Base-by-base conservation (phyloP, 2,797 vertebrate genomes). In the Macroramphosus scolopax region DNA sequence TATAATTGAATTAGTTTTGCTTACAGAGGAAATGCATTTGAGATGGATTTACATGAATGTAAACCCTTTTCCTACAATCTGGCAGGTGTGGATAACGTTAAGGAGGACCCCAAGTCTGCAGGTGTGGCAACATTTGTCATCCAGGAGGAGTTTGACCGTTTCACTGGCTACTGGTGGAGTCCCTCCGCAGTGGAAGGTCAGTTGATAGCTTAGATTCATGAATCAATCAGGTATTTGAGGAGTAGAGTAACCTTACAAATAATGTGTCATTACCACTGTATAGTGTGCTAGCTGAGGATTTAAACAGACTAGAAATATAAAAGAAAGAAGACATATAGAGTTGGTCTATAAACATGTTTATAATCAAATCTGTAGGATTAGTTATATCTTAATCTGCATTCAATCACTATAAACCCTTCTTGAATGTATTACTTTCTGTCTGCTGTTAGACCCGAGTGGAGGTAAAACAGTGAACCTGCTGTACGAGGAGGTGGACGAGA, bases 91-190 rank as follows among this genome's bases (percentile, higher is more conserved):
- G 92, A 94, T 78, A 96, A 88, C 5, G 92, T 98, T 32, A 91
- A 96, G 8, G 94, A 98, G 1, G 95, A 98, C 77, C 93, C 95
- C 26, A 96, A 90, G 57, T 98, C 95, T 40, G 96, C 96, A 2
- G 96, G 96, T 0, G 92, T 98, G 3, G 96, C 96, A 70, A 98
- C 96, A 0, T 98, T 98, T 50, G 96, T 98, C 87, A 98, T 98
- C 75, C 96, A 98, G 86, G 96, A 98, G 50, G 96, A 98, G 84
- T 98, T 98, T 68, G 96, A 98, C 73, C 92, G 96, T 13, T 98
- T 98, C 77, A 98, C 96, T 0, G 96, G 95, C 16, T 98, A 98
- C 78, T 98, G 96, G 96, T 98, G 96, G 95, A 94, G 91, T 68
- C 94, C 96, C 9, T 86, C 90, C 2, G 91, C 92, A 50, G 86